Evolutionary conservation across 1,140 invertebrate genomes (phyloP), one percentile per base, ranked within the genome.

Genomic region (Maniola jurtina): DNA sequence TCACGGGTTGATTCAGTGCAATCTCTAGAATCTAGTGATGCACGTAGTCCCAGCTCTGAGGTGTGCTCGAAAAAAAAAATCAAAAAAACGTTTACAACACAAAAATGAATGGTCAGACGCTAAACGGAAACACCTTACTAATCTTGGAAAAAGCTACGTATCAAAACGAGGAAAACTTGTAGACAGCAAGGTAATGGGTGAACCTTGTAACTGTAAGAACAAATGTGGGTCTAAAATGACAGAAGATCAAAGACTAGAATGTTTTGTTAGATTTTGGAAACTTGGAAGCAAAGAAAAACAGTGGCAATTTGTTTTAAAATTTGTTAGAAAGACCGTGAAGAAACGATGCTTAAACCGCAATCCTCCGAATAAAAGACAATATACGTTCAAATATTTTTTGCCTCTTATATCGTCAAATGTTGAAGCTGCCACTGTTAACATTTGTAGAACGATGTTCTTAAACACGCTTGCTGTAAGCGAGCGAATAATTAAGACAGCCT

Each of bases 381-480:
- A 34, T 47, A 45, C 52, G 5, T 56, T 16, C 35, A 64, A 57
- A 38, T 64, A 64, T 54, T 64, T 38, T 42, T 56, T 64, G 6
- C 54, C 61, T 14, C 4, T n/a, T 4, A 34, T 5, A 8, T 16
- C 8, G 42, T 9, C 47, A 25, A 59, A 56, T 56, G 14, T 57
- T 9, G 40, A 69, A 1, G 67, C 25, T 56, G 14, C 1, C 4
- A 25, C 1, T 25, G 4, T 57, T 9, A 34, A 69, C 0, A 61
- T 69, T 2, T 69, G 62, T 48, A 64, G 57, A 57, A 69, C n/a
- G 1, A 68, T 64, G 61, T 69, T 69, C 57, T 50, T 69, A n/a
- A 64, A 61, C 9, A 69, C 56, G 5, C 14, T 11, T 57, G 11
- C 48, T 0, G n/a, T 69, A 35, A 56, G 36, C 25, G 58, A 34